A percentile compares a stretch with the other conserved stretches of the same genome.
Evolutionary conservation across 1,140 invertebrate species (phyloP).

Genomic region (Drosophila grimshawi): DNA sequence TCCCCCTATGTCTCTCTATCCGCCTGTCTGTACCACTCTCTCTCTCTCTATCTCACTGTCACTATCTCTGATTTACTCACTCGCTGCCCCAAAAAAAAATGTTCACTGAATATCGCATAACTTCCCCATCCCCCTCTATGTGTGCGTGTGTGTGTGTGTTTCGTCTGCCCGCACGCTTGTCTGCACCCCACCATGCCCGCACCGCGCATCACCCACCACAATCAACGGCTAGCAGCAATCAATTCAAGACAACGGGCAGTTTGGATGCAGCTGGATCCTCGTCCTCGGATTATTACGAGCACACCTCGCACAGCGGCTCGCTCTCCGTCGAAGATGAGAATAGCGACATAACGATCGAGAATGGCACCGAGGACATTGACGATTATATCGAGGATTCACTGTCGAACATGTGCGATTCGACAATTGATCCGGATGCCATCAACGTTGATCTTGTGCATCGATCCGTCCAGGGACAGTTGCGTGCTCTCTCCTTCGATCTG

Average conservation of each 20-base stretch:
- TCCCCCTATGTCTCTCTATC: constrained; percentile 33
- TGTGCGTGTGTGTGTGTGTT: constrained; percentile 28
- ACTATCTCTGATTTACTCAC: constrained; percentile 36
- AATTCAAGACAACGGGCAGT: constrained; percentile 71
- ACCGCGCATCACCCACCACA: background rate
- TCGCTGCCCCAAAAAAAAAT: constrained; percentile 17
- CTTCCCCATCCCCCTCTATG: constrained; percentile 4
- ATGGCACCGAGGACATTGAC: constrained; percentile 79
- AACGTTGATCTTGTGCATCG: constrained; percentile 4
- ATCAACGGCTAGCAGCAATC: constrained; percentile 32
- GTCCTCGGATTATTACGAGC: constrained; percentile 65
- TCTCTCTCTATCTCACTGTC: constrained; percentile 29
- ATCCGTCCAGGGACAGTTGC: constrained; percentile 41
- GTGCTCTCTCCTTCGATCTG: constrained; percentile 52
- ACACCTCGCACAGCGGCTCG: constrained; percentile 75
- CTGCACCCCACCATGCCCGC: constrained; percentile 18
- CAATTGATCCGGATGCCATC: constrained; percentile 52
- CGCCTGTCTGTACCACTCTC: constrained; percentile 39
- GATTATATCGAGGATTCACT: constrained; percentile 80
- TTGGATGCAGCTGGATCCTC: constrained; percentile 66
- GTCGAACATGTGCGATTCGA: constrained; percentile 69
- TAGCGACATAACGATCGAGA: constrained; percentile 81
- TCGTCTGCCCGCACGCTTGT: background rate
- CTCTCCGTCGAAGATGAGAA: constrained; percentile 82
- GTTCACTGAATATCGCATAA: constrained; percentile 35